Base-by-base conservation (phyloP, 2,113 vertebrate genomes). In the Thunnus maccoyii region DNA sequence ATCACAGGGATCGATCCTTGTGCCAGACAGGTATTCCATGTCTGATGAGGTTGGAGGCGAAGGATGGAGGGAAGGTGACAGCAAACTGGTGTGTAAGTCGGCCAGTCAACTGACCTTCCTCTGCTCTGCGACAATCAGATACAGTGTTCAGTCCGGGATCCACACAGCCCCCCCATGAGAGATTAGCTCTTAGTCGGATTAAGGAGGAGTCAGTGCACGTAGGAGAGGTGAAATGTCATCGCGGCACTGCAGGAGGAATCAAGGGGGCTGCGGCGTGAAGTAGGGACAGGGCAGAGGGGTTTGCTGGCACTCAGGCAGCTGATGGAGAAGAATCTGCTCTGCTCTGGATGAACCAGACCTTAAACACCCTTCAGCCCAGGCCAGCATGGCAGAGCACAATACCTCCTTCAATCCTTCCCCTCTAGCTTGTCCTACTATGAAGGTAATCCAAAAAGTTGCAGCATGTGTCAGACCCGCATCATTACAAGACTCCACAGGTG, bases 151-250 rank as follows among this genome's bases (percentile, higher is more conserved):
- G 52, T 72, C 55, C 76, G 58, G 27, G 72, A 75, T 85, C 80
- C 41, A 25, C 61, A 63, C 66, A 64, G 78, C 83, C 62, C 57
- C 27, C 77, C 62, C 56, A 77, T 72, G 55, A 82, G 88, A 93
- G 83, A 93, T 94, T 91, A 94, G 75, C 86, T 86, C 82, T 91
- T 89, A 91, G 87, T 90, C 71, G 83, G 90, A 95, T 93, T 94
- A 93, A 82, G 76, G 83, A 82, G 76, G 80, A 86, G 80, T 82
- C 76, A 47, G 78, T 55, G 36, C 60, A 76, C 22, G 55, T 63
- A 65, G 78, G 81, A 89, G 80, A 93, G 91, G 90, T 91, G 84
- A 93, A 91, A 90, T 83, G 83, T 86, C 82, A 83, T 71, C 46
- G 51, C 20, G 86, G 89, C 81, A 7, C 78, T 25, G 41, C 60